Percentiles rank a stretch among this genome's conserved stretches.
Evolutionary conservation across 2,113 vertebrate genomes (phyloP).

Genomic region (Oreocharis arfaki): DNA sequence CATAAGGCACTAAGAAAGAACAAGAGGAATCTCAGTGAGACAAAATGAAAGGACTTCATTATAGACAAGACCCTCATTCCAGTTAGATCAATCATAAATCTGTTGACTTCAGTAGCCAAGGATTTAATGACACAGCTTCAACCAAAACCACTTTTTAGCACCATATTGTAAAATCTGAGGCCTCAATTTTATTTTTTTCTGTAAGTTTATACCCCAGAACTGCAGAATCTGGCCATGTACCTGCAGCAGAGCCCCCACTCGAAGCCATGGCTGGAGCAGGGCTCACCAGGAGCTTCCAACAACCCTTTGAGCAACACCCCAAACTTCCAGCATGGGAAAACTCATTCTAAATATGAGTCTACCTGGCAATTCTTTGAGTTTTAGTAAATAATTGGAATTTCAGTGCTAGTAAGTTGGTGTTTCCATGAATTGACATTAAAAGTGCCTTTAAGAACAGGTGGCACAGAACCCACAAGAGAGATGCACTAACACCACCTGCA

Average conservation of each 20-base stretch:
- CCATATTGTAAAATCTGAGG: background rate
- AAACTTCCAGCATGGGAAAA: background rate
- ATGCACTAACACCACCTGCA: background rate
- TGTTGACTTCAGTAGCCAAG: background rate
- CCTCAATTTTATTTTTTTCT: background rate
- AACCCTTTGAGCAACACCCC: background rate
- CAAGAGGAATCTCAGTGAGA: constrained; percentile 29
- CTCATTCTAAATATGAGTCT: background rate
- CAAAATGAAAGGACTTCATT: constrained; percentile 44
- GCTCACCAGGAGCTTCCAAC: background rate
- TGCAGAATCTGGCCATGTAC: background rate
- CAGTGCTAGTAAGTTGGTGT: background rate
- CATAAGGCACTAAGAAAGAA: constrained; percentile 12
- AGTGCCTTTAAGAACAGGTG: background rate
- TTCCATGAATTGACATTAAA: background rate
- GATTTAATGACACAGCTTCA: background rate
- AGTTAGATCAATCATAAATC: background rate
- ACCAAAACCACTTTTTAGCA: background rate
- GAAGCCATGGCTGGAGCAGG: background rate
- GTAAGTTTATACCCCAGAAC: background rate
- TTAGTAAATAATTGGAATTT: background rate
- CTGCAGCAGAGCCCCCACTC: background rate
- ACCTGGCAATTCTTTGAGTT: background rate
- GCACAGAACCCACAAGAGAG: accelerated
- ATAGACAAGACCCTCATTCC: background rate